phyloP scores from a whole-genome alignment of 1,140 invertebrate genomes.

The Drosophila serrata region DNA sequence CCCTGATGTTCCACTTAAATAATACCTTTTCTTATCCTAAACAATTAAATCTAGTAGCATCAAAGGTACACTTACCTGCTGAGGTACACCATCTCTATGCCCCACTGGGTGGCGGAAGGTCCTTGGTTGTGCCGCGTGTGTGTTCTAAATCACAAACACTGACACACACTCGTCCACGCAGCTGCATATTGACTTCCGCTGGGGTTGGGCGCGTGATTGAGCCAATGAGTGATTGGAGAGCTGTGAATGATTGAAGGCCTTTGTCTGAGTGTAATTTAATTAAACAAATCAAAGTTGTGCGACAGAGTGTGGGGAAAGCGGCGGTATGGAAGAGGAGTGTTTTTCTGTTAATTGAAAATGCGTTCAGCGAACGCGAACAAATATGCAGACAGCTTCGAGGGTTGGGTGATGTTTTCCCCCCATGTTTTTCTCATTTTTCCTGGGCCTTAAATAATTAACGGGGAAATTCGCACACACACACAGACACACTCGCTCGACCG shows the following conservation, averaged over 20 bases:
- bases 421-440: conserved; percentile 8
- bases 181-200: conserved; percentile 63
- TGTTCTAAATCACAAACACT: conserved; percentile 49
- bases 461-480: conserved; percentile 43
- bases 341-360: conserved; percentile 79
- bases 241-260: conserved; percentile 83
- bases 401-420: not conserved
- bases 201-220: conserved; percentile 72
- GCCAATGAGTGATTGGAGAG: conserved; percentile 81
- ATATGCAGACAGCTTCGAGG: conserved; percentile 42
- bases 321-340: conserved; percentile 24
- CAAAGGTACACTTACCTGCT: not conserved
- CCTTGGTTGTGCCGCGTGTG: conserved; percentile 10
- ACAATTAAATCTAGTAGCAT: too few species aligned
- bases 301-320: conserved; percentile 1
- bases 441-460: conserved; percentile 71
- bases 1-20: not conserved
- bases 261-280: conserved; percentile 82
- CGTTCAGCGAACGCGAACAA: conserved; percentile 68
- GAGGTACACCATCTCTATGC: not conserved
- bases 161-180: conserved; percentile 32
- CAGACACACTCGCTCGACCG: conserved; percentile 24
- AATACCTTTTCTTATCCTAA: not conserved
- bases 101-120: not conserved
- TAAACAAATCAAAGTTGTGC: conserved; percentile 76